Evolutionary conservation across 2,113 vertebrate genomes (phyloP), one percentile per base, ranked within the genome.

Genomic region (Hemibagrus wyckioides): DNA sequence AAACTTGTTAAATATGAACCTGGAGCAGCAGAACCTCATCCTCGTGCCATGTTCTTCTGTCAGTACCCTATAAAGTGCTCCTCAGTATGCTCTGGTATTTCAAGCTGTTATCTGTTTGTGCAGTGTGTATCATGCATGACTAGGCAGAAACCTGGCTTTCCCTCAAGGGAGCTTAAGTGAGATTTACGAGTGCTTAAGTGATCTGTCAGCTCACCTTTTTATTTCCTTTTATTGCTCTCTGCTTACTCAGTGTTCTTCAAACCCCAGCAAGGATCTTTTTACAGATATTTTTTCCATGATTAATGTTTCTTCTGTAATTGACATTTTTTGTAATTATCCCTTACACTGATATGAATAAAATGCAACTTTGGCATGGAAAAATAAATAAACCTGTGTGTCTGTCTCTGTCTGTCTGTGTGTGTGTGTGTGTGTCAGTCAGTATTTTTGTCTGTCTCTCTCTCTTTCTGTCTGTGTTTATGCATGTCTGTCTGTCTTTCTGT

Each of bases 141-240:
- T 59, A 56, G 19, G 65, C 69, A 81, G 83, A 87, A 81, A 59
- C 76, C 81, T 73, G 36, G 39, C 76, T 85, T 87, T 84, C 75
- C 84, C 79, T 91, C 80, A n/a, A 73, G 85, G 89, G 86, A 83
- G 83, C 81, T 50, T 57, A 80, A 76, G 56, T 71, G 48, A 87
- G 89, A 90, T 91, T 91, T 89, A 90, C 67, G 88, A 67, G 56
- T 73, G 84, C 84, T 88, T 81, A 87, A 90, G 73, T 75, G 85
- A 88, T 90, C 83, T 87, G 87, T 76, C 87, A 91, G 87, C 80
- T 65, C 79, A 73, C 48, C 28, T 85, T 25, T 90, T 85, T 77
- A 79, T 90, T 86, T 76, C 65, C 52, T 83, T 80, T 82, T 85
- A 86, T 86, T 89, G 79, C 80, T 28, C 83, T 80, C 67, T 88